Percentiles rank a stretch among this genome's conserved stretches.
phyloP scores from a whole-genome alignment of 2,113 vertebrate species.

The Heloderma charlesbogerti region DNA sequence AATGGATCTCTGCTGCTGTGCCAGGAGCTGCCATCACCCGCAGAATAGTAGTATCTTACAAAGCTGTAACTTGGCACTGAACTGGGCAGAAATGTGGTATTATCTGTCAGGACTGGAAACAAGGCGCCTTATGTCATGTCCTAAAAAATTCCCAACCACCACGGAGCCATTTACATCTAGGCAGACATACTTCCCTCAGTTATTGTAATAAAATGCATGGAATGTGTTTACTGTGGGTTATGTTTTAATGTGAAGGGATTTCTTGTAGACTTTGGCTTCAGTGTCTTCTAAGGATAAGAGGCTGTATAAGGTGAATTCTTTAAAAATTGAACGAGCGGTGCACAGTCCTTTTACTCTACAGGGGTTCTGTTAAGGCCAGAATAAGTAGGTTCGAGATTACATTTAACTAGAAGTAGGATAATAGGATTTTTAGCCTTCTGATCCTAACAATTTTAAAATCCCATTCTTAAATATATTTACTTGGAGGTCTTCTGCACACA shows the following conservation, averaged over 20 bases:
- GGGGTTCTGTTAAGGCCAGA: not conserved
- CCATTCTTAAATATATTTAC: not conserved
- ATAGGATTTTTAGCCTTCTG: not conserved
- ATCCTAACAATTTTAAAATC: not conserved
- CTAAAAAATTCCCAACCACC: not conserved
- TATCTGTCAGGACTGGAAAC: not conserved
- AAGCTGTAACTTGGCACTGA: not conserved
- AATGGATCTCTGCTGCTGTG: not conserved
- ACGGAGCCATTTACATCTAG: not conserved
- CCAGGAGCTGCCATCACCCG: not conserved
- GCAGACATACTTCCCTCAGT: not conserved
- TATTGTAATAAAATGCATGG: conserved; percentile 7
- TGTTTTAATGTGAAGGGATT: not conserved
- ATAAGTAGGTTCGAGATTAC: not conserved
- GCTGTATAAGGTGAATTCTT: not conserved
- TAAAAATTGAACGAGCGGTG: not conserved
- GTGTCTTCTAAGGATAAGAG: not conserved
- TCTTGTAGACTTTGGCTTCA: not conserved
- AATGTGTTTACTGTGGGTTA: not conserved
- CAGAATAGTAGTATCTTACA: not conserved
- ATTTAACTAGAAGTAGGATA: not conserved
- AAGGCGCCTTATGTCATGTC: not conserved
- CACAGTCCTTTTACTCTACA: not conserved
- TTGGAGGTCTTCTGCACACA: not conserved
- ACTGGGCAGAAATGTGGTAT: not conserved